These are phyloP conservation scores for Saccostrea glomerata DNA, from an alignment of 1,140 invertebrate species.

Conservation along the genomic window DNA sequence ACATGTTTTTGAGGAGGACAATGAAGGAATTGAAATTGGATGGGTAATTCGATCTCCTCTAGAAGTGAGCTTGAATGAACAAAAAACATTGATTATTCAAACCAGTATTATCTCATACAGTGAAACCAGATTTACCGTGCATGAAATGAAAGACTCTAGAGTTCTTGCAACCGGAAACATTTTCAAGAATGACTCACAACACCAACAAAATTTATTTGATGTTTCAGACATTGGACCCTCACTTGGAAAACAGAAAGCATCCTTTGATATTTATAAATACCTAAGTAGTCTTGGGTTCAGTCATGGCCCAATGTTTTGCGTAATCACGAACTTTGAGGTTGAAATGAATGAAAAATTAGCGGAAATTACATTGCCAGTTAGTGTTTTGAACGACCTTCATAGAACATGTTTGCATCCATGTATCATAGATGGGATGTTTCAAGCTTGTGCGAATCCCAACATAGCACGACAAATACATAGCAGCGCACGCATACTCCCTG, in stretches of 20 bases:
- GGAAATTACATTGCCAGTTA: too few relatives aligned
- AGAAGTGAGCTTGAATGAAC: slow-evolving; percentile 39
- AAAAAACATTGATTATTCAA: slow-evolving; percentile 24
- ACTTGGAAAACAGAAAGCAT: slow-evolving; percentile 51
- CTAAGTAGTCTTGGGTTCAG: too few relatives aligned
- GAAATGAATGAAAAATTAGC: too few relatives aligned
- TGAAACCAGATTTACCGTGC: not conserved
- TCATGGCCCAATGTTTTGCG: too few relatives aligned
- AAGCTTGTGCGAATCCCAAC: slow-evolving; percentile 56
- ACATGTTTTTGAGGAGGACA: not conserved
- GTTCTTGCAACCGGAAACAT: not conserved
- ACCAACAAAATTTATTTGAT: not conserved
- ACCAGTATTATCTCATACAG: not conserved
- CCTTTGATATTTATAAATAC: slow-evolving; percentile 53
- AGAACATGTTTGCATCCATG: too few relatives aligned
- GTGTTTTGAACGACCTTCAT: too few relatives aligned
- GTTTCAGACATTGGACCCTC: not conserved
- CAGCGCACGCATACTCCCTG: slow-evolving; percentile 57
- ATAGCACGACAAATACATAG: slow-evolving; percentile 64
- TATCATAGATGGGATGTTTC: too few relatives aligned
- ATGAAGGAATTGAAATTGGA: slow-evolving; percentile 28
- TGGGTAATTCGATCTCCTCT: slow-evolving; percentile 44
- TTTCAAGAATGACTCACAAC: not conserved
- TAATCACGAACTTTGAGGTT: too few relatives aligned
- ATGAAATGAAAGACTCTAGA: not conserved